Conservation (phyloP, 30 jellyfish, hydroid and myxozoan genomes). For the Aurelia coerulea region DNA sequence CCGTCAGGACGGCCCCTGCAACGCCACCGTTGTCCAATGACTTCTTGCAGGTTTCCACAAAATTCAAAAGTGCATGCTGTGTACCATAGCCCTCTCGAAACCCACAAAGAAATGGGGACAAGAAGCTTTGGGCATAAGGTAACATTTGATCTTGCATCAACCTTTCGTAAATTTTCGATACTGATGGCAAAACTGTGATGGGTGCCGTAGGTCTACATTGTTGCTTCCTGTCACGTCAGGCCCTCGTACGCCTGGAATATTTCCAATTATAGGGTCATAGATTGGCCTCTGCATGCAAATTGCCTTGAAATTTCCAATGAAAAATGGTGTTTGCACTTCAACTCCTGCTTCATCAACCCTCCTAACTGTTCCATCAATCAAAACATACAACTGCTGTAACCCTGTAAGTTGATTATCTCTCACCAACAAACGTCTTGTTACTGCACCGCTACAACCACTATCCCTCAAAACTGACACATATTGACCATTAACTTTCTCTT, state of each 20-base stretch:
- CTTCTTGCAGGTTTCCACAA: too few relatives aligned
- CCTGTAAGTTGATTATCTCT: background rate
- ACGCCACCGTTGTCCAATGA: too few relatives aligned
- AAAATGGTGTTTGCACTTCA: too few relatives aligned
- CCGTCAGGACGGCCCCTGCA: too few relatives aligned
- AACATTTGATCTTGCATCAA: too few relatives aligned
- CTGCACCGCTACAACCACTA: background rate
- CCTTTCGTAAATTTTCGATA: too few relatives aligned
- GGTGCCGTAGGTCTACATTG: background rate
- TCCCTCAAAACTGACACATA: conserved; percentile 5
- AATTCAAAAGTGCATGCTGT: too few relatives aligned
- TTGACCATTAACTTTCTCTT: conserved; percentile 2
- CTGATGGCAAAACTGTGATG: too few relatives aligned
- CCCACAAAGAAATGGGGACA: too few relatives aligned
- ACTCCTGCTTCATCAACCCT: too few relatives aligned
- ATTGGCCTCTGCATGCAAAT: conserved; percentile 22
- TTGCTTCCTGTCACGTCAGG: background rate
- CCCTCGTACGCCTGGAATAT: conserved; percentile 35
- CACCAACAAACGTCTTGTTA: background rate
- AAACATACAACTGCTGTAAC: background rate
- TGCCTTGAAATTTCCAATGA: conserved; percentile 20
- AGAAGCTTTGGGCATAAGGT: too few relatives aligned
- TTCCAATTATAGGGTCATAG: conserved; percentile 45
- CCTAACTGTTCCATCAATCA: background rate
- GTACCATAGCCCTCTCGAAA: too few relatives aligned